A percentile compares a stretch with the other conserved stretches of the same genome.
phyloP scores from a whole-genome alignment of 2,113 vertebrate genomes.

The Austrofundulus limnaeus region DNA sequence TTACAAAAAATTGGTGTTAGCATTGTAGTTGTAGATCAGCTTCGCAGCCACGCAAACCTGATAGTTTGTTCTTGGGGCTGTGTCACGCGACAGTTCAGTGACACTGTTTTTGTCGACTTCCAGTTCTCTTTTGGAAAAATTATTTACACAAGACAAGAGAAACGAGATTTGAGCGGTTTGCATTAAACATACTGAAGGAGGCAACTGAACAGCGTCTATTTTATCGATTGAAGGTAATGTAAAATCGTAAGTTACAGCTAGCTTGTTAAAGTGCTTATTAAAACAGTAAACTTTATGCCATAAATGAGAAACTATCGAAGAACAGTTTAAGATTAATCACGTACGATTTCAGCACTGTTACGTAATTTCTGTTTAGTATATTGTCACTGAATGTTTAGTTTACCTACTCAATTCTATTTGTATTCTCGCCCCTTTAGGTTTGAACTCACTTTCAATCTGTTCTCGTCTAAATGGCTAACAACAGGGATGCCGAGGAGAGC shows the following conservation, averaged over 20 bases:
- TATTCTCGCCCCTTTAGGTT: constrained; percentile 43
- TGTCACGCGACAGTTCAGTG: constrained; percentile 78
- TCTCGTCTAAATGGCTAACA: constrained; percentile 65
- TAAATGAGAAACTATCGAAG: background rate
- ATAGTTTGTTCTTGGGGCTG: constrained; percentile 23
- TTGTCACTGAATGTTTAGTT: background rate
- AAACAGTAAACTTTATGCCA: background rate
- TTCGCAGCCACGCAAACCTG: constrained; percentile 12
- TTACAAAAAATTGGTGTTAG: fast-evolving
- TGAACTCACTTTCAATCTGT: constrained; percentile 12
- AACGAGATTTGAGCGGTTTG: constrained; percentile 1
- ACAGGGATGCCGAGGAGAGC: constrained; percentile 66
- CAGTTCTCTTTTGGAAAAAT: constrained; percentile 53
- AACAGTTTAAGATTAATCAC: background rate
- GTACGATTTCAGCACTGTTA: background rate
- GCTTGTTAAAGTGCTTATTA: background rate
- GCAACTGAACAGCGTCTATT: constrained; percentile 1
- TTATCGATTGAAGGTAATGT: constrained; percentile 51
- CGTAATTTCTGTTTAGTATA: background rate
- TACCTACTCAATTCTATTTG: background rate
- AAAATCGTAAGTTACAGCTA: constrained; percentile 41
- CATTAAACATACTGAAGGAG: constrained; percentile 29
- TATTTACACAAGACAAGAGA: background rate
- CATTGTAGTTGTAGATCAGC: constrained; percentile 30
- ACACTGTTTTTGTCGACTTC: constrained; percentile 64